Evolutionary conservation across 2,888 invertebrate species (phyloP).

Genomic region (Ichneumoninae sp.): DNA sequence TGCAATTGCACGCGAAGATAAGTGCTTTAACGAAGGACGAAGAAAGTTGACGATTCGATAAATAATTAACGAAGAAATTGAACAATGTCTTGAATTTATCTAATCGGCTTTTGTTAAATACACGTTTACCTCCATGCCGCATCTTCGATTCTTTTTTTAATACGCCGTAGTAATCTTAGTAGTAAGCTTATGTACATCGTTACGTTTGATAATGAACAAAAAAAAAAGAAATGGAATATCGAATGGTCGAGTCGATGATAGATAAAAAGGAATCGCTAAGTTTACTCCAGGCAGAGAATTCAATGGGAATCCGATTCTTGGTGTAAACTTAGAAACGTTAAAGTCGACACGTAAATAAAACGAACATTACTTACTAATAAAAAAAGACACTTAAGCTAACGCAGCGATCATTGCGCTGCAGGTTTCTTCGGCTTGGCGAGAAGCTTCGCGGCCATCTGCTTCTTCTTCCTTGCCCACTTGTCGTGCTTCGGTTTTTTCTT

Average conservation of each 20-base stretch:
- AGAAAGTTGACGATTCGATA: slow-evolving; percentile 65
- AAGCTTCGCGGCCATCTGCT: slow-evolving; percentile 86
- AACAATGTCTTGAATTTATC: slow-evolving; percentile 23
- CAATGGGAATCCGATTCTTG: slow-evolving; percentile 25
- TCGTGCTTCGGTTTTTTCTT: slow-evolving; percentile 86
- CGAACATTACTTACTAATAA: slow-evolving; percentile 45
- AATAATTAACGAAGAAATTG: slow-evolving; percentile 18
- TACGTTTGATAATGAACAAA: slow-evolving; percentile 23
- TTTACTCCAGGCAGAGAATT: slow-evolving; percentile 14
- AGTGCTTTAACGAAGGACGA: slow-evolving; percentile 78
- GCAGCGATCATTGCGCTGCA: slow-evolving; percentile 45
- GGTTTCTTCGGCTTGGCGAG: slow-evolving; percentile 79
- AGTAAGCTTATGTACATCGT: slow-evolving; percentile 63
- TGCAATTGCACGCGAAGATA: slow-evolving; percentile 88
- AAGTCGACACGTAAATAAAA: slow-evolving; percentile 33
- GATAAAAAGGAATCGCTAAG: slow-evolving; percentile 26
- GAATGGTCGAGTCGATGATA: slow-evolving; percentile 46
- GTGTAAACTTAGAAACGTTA: slow-evolving; percentile 23
- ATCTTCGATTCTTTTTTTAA: slow-evolving; percentile 6
- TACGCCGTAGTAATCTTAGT: slow-evolving; percentile 2
- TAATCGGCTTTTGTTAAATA: slow-evolving; percentile 25
- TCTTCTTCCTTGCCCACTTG: slow-evolving; percentile 86
- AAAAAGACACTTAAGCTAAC: slow-evolving; percentile 37
- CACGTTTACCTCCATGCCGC: neutral
- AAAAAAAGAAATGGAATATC: slow-evolving; percentile 48